A percentile compares a stretch with the other conserved stretches of the same genome.
phyloP scores from a whole-genome alignment of 2,888 invertebrate species.

The Beris chalybata region DNA sequence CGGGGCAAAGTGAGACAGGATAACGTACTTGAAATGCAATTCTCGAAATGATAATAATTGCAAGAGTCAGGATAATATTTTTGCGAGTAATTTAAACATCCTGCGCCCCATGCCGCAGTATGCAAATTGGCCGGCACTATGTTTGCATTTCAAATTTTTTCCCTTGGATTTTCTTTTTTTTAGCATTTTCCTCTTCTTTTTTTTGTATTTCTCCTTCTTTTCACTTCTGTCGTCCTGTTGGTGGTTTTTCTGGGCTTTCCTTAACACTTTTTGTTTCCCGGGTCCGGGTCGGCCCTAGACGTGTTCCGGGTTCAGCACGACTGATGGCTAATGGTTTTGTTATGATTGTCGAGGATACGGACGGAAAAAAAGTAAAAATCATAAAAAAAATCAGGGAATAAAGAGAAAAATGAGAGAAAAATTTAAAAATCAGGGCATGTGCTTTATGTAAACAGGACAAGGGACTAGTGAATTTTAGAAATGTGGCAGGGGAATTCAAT shows the following conservation, averaged over 20 bases:
- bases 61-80: conserved; percentile 34
- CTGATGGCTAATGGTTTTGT: too few species aligned
- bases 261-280: too few species aligned
- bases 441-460: too few species aligned
- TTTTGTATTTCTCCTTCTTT: conserved; percentile 3
- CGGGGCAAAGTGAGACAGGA: conserved; percentile 8
- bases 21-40: conserved; percentile 20
- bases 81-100: conserved; percentile 35
- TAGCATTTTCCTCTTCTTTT: conserved; percentile 7
- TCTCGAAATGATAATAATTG: conserved; percentile 34
- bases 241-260: conserved; percentile 8
- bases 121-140: conserved; percentile 32
- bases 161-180: background rate
- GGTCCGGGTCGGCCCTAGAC: too few species aligned
- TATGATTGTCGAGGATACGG: too few species aligned
- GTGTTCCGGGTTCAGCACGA: too few species aligned
- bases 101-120: conserved; percentile 34
- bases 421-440: too few species aligned
- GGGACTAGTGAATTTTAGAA: too few species aligned
- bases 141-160: conserved; percentile 28
- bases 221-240: conserved; percentile 14
- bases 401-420: too few species aligned
- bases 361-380: too few species aligned
- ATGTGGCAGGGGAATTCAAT: too few species aligned
- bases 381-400: too few species aligned